These are phyloP conservation scores for Trichomycterus rosablanca DNA, from an alignment of 2,113 vertebrate genomes.

Conservation along the genomic window DNA sequence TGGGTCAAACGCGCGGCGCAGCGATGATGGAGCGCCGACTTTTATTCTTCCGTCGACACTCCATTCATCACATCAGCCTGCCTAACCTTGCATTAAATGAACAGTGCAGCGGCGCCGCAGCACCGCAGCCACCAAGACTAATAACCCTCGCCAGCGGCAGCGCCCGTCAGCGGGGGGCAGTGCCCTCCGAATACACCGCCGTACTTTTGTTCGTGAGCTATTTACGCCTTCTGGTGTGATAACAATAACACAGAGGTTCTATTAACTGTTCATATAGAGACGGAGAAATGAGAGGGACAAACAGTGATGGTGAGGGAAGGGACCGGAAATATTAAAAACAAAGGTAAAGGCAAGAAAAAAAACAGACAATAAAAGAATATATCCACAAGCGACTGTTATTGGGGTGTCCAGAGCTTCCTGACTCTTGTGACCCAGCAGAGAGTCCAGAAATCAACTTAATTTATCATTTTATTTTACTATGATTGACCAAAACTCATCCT, in stretches of 20 bases:
- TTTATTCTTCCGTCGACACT: constrained; percentile 76
- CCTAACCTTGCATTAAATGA: constrained; percentile 90
- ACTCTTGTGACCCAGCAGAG: too few species aligned
- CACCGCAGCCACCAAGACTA: constrained; percentile 63
- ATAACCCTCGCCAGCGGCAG: constrained; percentile 46
- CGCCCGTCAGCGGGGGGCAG: constrained; percentile 6
- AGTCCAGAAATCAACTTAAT: too few species aligned
- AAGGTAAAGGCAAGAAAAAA: neutral
- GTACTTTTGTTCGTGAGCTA: too few species aligned
- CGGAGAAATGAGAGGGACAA: neutral
- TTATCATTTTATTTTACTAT: too few species aligned
- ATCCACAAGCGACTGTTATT: too few species aligned
- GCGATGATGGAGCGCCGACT: constrained; percentile 74
- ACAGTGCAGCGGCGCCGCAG: constrained; percentile 72
- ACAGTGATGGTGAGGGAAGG: neutral
- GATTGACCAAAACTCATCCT: too few species aligned
- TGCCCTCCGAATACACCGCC: neutral
- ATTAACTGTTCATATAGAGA: too few species aligned
- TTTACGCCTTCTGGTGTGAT: too few species aligned
- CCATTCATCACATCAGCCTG: constrained; percentile 81
- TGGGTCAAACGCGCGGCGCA: constrained; percentile 8
- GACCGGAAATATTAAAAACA: neutral
- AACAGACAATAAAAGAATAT: too few species aligned
- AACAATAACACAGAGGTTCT: neutral
- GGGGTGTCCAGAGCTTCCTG: too few species aligned